Percentiles rank a stretch among this genome's conserved stretches.
Conservation (phyloP, 2,113 vertebrate species). For the Geococcyx californianus region DNA sequence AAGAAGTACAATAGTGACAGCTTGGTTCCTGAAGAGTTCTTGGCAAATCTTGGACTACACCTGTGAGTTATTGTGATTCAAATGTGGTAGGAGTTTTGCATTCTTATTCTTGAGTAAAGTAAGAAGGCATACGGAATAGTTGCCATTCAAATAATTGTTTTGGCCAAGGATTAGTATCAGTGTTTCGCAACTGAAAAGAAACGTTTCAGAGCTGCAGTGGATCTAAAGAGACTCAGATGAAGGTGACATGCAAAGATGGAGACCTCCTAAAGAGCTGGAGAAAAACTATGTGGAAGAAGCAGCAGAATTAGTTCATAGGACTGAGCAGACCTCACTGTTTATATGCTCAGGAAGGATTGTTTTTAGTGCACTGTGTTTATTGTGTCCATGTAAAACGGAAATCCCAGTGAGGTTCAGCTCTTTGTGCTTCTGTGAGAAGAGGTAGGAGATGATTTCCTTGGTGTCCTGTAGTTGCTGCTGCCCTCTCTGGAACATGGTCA, state of each 20-base stretch:
- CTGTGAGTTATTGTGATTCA: not conserved
- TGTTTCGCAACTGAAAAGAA: not conserved
- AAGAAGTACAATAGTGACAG: not conserved
- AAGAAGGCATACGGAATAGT: not conserved
- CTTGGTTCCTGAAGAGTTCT: not conserved
- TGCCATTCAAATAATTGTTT: not conserved
- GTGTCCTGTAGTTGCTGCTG: rapidly evolving
- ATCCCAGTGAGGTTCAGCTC: not conserved
- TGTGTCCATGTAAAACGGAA: not conserved
- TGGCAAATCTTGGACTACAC: not conserved
- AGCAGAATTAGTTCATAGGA: not conserved
- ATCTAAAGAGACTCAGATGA: not conserved
- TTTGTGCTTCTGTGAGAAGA: not conserved
- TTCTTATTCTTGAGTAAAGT: not conserved
- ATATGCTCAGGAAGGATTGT: not conserved
- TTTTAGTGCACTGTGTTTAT: not conserved
- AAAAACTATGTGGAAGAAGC: not conserved
- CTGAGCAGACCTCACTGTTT: not conserved
- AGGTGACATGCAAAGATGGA: not conserved
- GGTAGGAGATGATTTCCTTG: not conserved
- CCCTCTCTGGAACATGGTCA: rapidly evolving
- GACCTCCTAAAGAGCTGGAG: not conserved
- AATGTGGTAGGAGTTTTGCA: not conserved
- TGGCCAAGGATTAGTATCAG: not conserved
- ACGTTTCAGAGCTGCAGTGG: not conserved